Evolutionary conservation across 2,797 vertebrate species (phyloP), one percentile per base, ranked within the genome.

Genomic region (Pipistrellus pipistrellus): DNA sequence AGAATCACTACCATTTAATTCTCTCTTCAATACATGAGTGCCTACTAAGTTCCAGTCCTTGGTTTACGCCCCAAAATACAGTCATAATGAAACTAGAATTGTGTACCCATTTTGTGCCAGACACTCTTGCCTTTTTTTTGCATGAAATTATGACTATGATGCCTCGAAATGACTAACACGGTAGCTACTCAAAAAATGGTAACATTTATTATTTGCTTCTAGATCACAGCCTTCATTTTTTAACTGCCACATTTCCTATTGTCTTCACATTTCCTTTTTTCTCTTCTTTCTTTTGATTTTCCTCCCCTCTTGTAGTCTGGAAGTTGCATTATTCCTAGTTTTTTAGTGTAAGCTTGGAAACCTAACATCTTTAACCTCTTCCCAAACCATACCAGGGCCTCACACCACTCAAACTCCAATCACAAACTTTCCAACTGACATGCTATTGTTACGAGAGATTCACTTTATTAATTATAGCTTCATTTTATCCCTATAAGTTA

Each of bases 331-430:
- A 38, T 88, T 23, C 11, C 69, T 73, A 59, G 51, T 15, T 75
- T 88, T 82, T 72, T 38, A 69, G 64, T 82, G 27, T 86, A n/a
- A 80, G 78, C 13, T n/a, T 57, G 82, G 69, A 88, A 69, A 87
- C 41, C 53, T 86, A 94, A 80, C 41, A 59, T 85, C 77, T 92
- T 48, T 46, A 92, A 55, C 64, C 18, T 81, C 90, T 69, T 80
- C 23, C 44, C 72, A 82, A 83, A 44, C 38, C 73, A 53, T 4
- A 73, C 4, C 18, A 81, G 66, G 38, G 77, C 8, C 57, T 94
- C 41, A 78, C 71, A 93, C 51, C 21, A 75, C 32, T 76, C 88
- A 35, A 82, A 69, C 44, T 27, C 62, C 21, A 87, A n/a, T 81
- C 32, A 88, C 9, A 77, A 4, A 38, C 46, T 32, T 88, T 80